Conservation (phyloP, 2,113 vertebrate genomes). For the Phylloscopus trochilus region DNA sequence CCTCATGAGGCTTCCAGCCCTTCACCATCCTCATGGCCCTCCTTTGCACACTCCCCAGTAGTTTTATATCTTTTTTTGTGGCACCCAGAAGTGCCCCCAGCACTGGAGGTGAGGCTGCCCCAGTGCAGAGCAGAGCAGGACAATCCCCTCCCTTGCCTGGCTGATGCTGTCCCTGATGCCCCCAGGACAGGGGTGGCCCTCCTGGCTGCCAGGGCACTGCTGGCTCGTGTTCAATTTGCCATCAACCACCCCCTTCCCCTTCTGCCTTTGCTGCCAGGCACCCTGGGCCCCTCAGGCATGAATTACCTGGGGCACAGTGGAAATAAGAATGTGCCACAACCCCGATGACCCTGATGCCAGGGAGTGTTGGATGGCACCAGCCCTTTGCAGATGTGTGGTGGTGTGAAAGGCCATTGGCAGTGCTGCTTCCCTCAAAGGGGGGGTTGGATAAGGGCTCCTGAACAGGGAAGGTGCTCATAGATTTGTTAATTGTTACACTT, state of each 20-base stretch:
- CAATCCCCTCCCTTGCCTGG: not conserved
- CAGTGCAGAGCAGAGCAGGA: not conserved
- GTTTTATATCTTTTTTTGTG: not conserved
- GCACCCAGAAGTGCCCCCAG: not conserved
- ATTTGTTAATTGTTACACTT: not conserved
- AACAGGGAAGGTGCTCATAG: not conserved
- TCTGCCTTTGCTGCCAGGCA: not conserved
- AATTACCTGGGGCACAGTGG: not conserved
- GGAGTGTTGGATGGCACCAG: accelerated
- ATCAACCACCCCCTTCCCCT: not conserved
- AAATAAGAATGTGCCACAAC: not conserved
- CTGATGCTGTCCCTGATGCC: not conserved
- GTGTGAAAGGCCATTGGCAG: not conserved
- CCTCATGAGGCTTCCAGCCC: too few species aligned
- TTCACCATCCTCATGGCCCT: not conserved
- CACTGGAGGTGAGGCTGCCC: not conserved
- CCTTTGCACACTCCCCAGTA: not conserved
- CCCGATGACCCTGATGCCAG: accelerated
- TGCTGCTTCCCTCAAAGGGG: not conserved
- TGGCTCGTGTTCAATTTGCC: accelerated
- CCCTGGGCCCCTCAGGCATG: accelerated
- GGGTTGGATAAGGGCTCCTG: not conserved
- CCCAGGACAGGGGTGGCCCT: accelerated
- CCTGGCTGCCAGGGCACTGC: not conserved
- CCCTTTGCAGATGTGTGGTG: not conserved